Evolutionary conservation across 1,140 invertebrate species (phyloP), one percentile per base, ranked within the genome.

Genomic region (Argopecten irradians): DNA sequence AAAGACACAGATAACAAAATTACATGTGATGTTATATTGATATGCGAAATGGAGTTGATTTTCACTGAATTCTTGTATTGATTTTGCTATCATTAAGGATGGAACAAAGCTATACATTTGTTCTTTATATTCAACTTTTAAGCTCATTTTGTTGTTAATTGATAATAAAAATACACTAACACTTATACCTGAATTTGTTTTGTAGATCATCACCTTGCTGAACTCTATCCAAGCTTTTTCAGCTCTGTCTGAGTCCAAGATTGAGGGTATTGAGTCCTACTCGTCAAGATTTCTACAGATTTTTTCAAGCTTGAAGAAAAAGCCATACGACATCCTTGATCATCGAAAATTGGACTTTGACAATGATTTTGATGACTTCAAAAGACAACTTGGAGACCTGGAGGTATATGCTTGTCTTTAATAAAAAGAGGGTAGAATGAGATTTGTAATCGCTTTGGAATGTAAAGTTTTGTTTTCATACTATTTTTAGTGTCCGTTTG

Each of bases 311-410:
- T 97, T 98, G 0, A 98, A 97, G 14, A 97, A 97, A 1, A 98
- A 98, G 95, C 97, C 97, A 34, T 99, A 99, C 93, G 98, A 99
- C 94, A 98, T 98, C 93, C 95, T 99, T 8, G 98, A 99, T 95
- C 98, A 98, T 90, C 96, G 98, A 88, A 98, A 98, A 95, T 95
- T 95, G 0, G 97, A 98, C 86, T 98, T 99, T 93, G 98, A 98
- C 92, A 96, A 96, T 16, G 98, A 99, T 94, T 98, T 97, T 93
- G 96, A 97, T 86, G 96, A 96, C 0, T 99, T 99, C 93, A 97
- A 97, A 92, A 96, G 96, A 13, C 97, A 97, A 92, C 97, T 97
- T 0, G 97, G 97, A 90, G 96, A 96, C 0, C 94, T 99, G 28
- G 93, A 94, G 92, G 94, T 94, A 83, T 35, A 22, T 84, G n/a